Base-by-base conservation (phyloP, 1,140 invertebrate species). In the Dendrolimus kikuchii region DNA sequence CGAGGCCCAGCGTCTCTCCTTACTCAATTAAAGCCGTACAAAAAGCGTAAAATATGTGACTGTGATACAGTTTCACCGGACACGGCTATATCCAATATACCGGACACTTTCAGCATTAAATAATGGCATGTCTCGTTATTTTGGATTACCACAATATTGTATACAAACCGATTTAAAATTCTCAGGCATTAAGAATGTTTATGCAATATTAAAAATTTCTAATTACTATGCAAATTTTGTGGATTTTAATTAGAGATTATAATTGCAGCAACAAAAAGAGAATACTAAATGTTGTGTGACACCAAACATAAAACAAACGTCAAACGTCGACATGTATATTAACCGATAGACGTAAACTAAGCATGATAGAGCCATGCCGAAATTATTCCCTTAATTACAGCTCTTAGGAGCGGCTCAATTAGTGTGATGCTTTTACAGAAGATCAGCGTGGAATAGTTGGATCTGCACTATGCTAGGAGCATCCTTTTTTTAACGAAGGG, bases 11-110 rank as follows among this genome's bases (percentile, higher is more conserved):
- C 53, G 62, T 76, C 71, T 81, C 74, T 77, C 81, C 74, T 77
- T 80, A 64, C 77, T 75, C 77, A 86, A 86, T 82, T 86, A 81
- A 81, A 79, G 65, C 75, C 69, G 58, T 82, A 82, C 77, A 72
- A 77, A 23, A 81, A 79, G 77, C 69, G 69, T 82, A 83, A 86
- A 76, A 77, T 86, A 86, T 82, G 77, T 82, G 77, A 82, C 72
- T 77, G 69, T 83, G 77, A 61, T 83, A 80, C 76, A 81, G 78
- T 79, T 83, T 81, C 75, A 62, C 67, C 59, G 57, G 57, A 54
- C 60, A 52, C 56, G 55, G 55, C 64, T 38, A 60, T 58, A 45
- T 51, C 66, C 64, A 68, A 68, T 66, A 23, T 23, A 23, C 23
- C 23, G 23, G 23, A 57, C 59, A 66, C 70, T 76, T 75, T 76